These are phyloP conservation scores for Hestina assimilis DNA, from an alignment of 1,140 invertebrate species.

Conservation along the genomic window DNA sequence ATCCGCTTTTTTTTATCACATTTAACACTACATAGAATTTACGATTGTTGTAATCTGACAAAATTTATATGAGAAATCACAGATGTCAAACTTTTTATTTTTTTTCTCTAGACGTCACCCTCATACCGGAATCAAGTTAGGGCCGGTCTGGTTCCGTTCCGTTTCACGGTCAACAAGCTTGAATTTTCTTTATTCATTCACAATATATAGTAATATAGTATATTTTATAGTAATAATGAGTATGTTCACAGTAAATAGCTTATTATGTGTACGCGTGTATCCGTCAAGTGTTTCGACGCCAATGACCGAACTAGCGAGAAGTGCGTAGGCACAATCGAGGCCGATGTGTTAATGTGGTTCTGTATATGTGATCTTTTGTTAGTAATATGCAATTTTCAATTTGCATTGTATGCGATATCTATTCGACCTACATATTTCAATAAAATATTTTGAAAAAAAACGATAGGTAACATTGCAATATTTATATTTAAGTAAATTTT, in stretches of 20 bases:
- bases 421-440: slow-evolving; percentile 18
- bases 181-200: slow-evolving; percentile 39
- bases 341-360: slow-evolving; percentile 48
- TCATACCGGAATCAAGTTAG: slow-evolving; percentile 34
- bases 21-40: slow-evolving; percentile 42
- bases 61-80: slow-evolving; percentile 39
- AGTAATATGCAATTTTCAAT: slow-evolving; percentile 59
- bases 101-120: slow-evolving; percentile 49
- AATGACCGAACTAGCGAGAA: slow-evolving; percentile 55
- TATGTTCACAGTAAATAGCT: slow-evolving; percentile 13
- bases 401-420: slow-evolving; percentile 46
- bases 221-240: slow-evolving; percentile 24
- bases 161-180: slow-evolving; percentile 55
- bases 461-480: no score
- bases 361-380: slow-evolving; percentile 53
- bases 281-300: slow-evolving; percentile 37
- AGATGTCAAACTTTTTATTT: slow-evolving; percentile 60
- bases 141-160: slow-evolving; percentile 59
- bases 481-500: no score
- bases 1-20: slow-evolving; percentile 15
- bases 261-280: slow-evolving; percentile 29
- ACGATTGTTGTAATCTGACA: slow-evolving; percentile 29
- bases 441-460: neutral
- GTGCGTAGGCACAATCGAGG: slow-evolving; percentile 64
- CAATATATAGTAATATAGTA: slow-evolving; percentile 22